These are phyloP conservation scores for Numenius arquata DNA, from an alignment of 2,113 vertebrate genomes.

Conservation along the genomic window DNA sequence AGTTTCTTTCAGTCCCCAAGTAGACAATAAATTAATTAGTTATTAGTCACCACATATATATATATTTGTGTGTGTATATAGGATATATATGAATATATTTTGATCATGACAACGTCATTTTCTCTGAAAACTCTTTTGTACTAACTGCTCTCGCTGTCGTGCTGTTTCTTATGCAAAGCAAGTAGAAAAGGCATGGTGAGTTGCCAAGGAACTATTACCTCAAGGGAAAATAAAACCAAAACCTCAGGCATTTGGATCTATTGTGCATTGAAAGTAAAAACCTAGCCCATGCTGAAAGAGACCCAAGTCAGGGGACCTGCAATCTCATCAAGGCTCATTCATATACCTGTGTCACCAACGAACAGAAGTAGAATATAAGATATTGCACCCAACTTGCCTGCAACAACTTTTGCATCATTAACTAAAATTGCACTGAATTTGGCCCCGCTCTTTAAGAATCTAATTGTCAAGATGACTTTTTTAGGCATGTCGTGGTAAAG, in stretches of 20 bases:
- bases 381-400: neutral
- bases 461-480: neutral
- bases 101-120: neutral
- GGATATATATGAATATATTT: neutral
- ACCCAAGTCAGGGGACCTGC: neutral
- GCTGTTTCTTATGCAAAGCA: constrained; percentile 42
- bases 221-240: neutral
- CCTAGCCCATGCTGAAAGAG: neutral
- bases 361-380: neutral
- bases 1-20: neutral
- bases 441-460: neutral
- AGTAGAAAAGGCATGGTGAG: constrained; percentile 2
- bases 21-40: neutral
- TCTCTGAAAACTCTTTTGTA: neutral
- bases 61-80: neutral
- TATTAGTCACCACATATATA: neutral
- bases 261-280: neutral
- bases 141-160: neutral
- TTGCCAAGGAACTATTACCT: constrained; percentile 12
- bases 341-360: neutral
- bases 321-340: neutral
- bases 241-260: neutral
- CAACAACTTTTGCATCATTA: neutral
- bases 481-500: neutral
- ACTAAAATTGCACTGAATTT: neutral